Conservation (phyloP, 2,113 vertebrate genomes). For the Pogona vitticeps region DNA sequence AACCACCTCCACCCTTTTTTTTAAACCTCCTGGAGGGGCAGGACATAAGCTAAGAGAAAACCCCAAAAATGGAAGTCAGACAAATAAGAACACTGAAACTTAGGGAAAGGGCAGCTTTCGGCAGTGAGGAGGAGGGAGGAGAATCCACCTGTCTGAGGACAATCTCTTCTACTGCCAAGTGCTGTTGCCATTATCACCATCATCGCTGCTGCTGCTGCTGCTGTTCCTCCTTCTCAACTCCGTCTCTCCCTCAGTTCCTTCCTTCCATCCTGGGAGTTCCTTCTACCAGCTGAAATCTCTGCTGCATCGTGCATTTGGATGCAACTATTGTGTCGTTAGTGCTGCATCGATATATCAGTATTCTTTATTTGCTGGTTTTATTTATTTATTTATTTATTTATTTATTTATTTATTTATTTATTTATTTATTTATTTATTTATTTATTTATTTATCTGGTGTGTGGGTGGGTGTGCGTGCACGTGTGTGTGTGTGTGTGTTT, state of each 20-base stretch:
- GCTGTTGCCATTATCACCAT: slow-evolving; percentile 42
- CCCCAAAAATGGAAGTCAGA: slow-evolving; percentile 64
- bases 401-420: no score
- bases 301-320: slow-evolving; percentile 68
- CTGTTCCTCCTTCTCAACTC: slow-evolving; percentile 47
- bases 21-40: slow-evolving; percentile 72
- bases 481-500: slow-evolving; percentile 49
- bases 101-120: slow-evolving; percentile 70
- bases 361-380: slow-evolving; percentile 62
- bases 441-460: slow-evolving; percentile 67
- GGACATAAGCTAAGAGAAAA: slow-evolving; percentile 62
- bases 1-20: slow-evolving; percentile 57
- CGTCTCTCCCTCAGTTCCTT: slow-evolving; percentile 52
- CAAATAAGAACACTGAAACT: slow-evolving; percentile 59
- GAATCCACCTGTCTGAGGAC: slow-evolving; percentile 61
- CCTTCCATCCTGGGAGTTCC: slow-evolving; percentile 65
- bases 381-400: slow-evolving; percentile 68
- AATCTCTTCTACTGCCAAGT: slow-evolving; percentile 61
- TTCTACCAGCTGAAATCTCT: slow-evolving; percentile 70
- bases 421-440: no score
- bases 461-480: slow-evolving; percentile 46
- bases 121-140: slow-evolving; percentile 70
- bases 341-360: slow-evolving; percentile 74
- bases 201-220: slow-evolving; percentile 57
- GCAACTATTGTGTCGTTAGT: slow-evolving; percentile 73